A percentile compares a stretch with the other conserved stretches of the same genome.
Conservation (phyloP, 2,888 invertebrate species). For the Mythimna impura region DNA sequence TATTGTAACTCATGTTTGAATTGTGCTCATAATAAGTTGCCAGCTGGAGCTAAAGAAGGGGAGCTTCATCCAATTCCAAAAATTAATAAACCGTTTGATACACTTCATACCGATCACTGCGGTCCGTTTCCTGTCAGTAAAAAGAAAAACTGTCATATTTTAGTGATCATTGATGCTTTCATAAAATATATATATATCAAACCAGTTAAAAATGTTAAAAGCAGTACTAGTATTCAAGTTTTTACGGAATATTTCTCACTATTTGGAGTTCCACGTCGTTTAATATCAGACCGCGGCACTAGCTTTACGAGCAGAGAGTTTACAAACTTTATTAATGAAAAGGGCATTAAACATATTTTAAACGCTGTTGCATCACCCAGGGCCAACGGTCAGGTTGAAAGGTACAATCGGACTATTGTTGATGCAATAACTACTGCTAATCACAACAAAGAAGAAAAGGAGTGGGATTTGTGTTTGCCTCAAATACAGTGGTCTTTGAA, state of each 20-base stretch:
- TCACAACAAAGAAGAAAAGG: no score
- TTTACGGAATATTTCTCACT: conserved; percentile 12
- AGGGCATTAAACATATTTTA: no score
- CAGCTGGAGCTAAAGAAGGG: not conserved
- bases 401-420: no score
- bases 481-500: no score
- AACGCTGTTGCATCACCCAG: no score
- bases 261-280: conserved; percentile 23
- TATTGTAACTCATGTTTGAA: conserved; percentile 4
- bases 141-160: conserved; percentile 16
- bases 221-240: conserved; percentile 1
- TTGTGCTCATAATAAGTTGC: conserved; percentile 5
- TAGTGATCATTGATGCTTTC: conserved; percentile 2
- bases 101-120: not conserved
- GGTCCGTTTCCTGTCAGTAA: conserved; percentile 10
- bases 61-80: conserved; percentile 6
- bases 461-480: no score
- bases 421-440: no score
- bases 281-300: conserved; percentile 21
- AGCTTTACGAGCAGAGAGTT: conserved; percentile 17
- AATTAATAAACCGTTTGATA: conserved; percentile 7
- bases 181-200: no score
- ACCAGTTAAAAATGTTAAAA: no score
- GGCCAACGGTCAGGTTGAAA: no score
- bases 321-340: not conserved